A percentile compares a stretch with the other conserved stretches of the same genome.
Conservation (phyloP, 2,888 invertebrate species). For the Tillus elongatus region DNA sequence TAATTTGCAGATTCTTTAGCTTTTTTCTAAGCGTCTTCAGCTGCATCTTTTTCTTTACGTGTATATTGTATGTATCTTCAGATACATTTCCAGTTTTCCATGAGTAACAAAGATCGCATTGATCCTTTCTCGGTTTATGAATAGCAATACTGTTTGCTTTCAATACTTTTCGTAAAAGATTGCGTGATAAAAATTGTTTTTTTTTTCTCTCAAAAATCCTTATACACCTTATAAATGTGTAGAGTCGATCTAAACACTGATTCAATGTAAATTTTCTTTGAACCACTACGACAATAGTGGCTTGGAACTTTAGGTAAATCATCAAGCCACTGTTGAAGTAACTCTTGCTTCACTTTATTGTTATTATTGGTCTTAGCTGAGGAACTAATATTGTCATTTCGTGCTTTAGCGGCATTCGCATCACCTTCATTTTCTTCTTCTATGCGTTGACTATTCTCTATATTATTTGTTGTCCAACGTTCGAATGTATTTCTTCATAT, state of each 20-base stretch:
- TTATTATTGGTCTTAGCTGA: conserved; percentile 1
- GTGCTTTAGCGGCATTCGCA: conserved; percentile 2
- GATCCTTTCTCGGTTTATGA: conserved; percentile 3
- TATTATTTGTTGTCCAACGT: not conserved
- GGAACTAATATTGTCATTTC: not conserved
- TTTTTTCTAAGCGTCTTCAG: not conserved
- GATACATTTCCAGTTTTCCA: not conserved
- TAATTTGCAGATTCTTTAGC: not conserved
- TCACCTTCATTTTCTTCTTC: conserved; percentile 1
- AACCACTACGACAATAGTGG: conserved; percentile 1
- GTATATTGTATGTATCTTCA: conserved; percentile 5
- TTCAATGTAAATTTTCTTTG: conserved; percentile 2
- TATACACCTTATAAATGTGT: conserved; percentile 1
- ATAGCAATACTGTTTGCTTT: conserved; percentile 1
- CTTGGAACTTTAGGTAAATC: conserved; percentile 3
- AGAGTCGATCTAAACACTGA: conserved; percentile 1
- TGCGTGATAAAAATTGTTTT: conserved; percentile 2
- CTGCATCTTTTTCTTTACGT: not conserved
- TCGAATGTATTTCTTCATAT: not conserved
- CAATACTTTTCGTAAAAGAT: not conserved
- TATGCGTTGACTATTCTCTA: not conserved
- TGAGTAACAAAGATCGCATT: not conserved
- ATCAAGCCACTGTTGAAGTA: too few species aligned
- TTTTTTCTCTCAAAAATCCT: conserved; percentile 1
- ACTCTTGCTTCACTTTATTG: too few species aligned